Base-by-base conservation (phyloP, 2,113 vertebrate genomes). In the Leptodactylus fuscus region DNA sequence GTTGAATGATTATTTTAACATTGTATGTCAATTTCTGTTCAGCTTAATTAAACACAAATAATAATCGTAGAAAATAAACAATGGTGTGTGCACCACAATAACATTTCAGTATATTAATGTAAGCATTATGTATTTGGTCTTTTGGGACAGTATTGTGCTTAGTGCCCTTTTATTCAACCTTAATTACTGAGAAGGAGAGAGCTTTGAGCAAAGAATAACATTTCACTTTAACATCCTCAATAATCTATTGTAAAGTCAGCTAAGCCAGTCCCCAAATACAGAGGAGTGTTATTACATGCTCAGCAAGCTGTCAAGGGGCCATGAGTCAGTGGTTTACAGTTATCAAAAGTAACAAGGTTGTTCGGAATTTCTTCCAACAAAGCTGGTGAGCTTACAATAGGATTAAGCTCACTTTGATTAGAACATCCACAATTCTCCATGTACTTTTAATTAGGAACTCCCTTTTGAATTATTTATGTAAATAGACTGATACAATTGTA, bases 331-430 rank as follows among this genome's bases (percentile, higher is more conserved):
- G 90, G 93, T 94, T 95, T 94, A 93, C 88, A 90, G 92, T 94
- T 94, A 94, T 95, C 93, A 94, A 94, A 95, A 94, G 93, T 92
- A 95, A 93, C 91, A 95, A 93, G 92, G 93, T 94, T 95, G 93
- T 94, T 94, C 90, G 90, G 92, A 94, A 93, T 94, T 94, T 91
- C 88, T 89, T 94, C 87, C 90, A 92, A 94, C 93, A 94, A 94
- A 95, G 93, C 90, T 89, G 87, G 89, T 32, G 90, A 93, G 93
- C 89, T 94, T 95, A 94, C 87, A 87, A 90, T 91, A 86, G 92
- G 94, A 94, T 95, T 94, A 95, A 94, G 85, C 87, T 89, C 88
- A 91, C 93, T 95, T 94, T 94, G 93, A 94, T 95, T 94, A 93
- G 88, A 92, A 92, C 91, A 94, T 93, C 90, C 89, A 87, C 91